Conservation (phyloP, 2,113 vertebrate genomes). For the Butastur rufipennis region DNA sequence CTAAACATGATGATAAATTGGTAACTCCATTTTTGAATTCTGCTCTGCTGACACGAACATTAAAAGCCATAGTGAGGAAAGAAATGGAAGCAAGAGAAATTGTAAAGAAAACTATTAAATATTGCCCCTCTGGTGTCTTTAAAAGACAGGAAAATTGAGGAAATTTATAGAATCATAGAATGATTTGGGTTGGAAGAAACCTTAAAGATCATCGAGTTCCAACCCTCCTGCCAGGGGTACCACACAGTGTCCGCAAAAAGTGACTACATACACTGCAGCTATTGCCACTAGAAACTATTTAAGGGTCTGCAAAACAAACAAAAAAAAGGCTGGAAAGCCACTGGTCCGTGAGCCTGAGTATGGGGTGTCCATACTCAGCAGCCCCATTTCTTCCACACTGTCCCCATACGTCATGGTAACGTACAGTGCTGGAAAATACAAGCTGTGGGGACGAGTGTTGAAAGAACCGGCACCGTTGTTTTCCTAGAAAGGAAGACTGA, state of each 20-base stretch:
- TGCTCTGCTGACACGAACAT: neutral
- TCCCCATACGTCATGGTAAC: accelerated
- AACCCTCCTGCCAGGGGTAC: too few relatives aligned
- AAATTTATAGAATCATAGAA: neutral
- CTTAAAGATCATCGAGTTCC: too few relatives aligned
- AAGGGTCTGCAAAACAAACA: neutral
- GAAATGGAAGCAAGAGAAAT: neutral
- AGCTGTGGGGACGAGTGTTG: neutral
- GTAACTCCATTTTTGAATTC: neutral
- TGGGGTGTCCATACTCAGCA: neutral
- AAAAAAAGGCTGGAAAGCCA: neutral
- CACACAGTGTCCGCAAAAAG: neutral
- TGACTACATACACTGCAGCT: accelerated
- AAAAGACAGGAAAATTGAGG: neutral
- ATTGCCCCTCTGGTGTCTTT: neutral
- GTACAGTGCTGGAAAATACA: neutral
- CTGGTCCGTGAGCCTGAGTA: neutral
- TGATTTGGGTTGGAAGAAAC: too few relatives aligned
- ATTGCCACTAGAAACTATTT: neutral
- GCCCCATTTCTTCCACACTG: neutral
- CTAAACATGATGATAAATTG: neutral
- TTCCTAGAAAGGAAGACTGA: constrained; percentile 5
- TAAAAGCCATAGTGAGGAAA: neutral
- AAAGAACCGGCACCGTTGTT: neutral
- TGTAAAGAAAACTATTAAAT: neutral